A percentile compares a stretch with the other conserved stretches of the same genome.
These are phyloP conservation scores for Drosophila neotestacea DNA, from an alignment of 2,888 invertebrate genomes.

Conservation along the genomic window DNA sequence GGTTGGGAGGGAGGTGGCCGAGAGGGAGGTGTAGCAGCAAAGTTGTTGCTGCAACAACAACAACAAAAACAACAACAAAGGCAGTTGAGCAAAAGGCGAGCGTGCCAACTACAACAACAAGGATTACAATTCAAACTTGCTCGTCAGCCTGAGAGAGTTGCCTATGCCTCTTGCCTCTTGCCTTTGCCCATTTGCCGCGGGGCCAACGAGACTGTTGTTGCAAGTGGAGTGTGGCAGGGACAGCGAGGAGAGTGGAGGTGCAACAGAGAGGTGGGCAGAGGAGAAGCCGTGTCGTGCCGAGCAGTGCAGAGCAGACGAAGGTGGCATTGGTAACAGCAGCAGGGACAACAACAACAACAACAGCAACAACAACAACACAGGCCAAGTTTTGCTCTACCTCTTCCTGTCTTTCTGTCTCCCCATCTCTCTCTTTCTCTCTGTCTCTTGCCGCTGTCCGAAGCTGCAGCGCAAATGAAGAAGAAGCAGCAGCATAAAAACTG, in stretches of 20 bases:
- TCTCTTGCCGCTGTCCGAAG: slow-evolving; percentile 37
- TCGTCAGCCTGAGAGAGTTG: slow-evolving; percentile 69
- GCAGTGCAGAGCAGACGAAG: slow-evolving; percentile 5
- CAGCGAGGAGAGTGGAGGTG: neutral
- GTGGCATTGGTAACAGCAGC: slow-evolving; percentile 17
- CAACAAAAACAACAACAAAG: slow-evolving; percentile 35
- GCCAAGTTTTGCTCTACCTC: slow-evolving; percentile 55
- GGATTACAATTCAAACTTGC: slow-evolving; percentile 79
- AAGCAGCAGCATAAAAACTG: slow-evolving; percentile 62
- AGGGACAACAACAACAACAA: neutral
- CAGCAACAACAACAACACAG: slow-evolving; percentile 6
- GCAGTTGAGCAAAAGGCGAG: slow-evolving; percentile 56
- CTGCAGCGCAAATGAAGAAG: slow-evolving; percentile 46
- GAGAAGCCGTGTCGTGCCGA: slow-evolving; percentile 41
- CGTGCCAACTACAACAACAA: slow-evolving; percentile 79
- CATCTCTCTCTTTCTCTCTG: slow-evolving; percentile 29
- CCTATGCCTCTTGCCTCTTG: slow-evolving; percentile 43
- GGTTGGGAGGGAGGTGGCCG: neutral
- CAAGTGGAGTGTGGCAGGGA: neutral
- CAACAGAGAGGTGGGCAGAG: slow-evolving; percentile 1
- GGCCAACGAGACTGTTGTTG: slow-evolving; percentile 17
- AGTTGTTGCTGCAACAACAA: slow-evolving; percentile 41
- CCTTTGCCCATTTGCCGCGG: slow-evolving; percentile 29
- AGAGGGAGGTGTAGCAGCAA: slow-evolving; percentile 27
- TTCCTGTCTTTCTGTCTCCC: slow-evolving; percentile 8